A percentile compares a stretch with the other conserved stretches of the same genome.
Evolutionary conservation across 2,888 invertebrate genomes (phyloP).

Genomic region (Sepioteuthis lessoniana): DNA sequence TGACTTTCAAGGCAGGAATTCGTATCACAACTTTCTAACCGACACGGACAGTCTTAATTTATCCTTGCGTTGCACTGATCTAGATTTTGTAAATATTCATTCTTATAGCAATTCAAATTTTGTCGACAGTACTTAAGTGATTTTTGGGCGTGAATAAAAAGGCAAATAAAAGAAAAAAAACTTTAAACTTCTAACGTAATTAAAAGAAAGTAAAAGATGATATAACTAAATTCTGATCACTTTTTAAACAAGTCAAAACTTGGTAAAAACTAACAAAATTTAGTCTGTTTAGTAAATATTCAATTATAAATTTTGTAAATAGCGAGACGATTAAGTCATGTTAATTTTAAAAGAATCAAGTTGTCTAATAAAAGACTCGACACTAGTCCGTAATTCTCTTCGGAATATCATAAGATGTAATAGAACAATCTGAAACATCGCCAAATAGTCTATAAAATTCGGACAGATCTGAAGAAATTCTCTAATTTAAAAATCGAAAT

Average conservation of each 20-base stretch:
- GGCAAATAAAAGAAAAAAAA: no score
- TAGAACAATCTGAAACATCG: background rate
- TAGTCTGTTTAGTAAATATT: background rate
- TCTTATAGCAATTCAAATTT: no score
- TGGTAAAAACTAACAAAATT: background rate
- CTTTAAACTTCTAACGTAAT: no score
- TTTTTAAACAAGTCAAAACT: background rate
- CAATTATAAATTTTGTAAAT: background rate
- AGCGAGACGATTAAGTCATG: background rate
- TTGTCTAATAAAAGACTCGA: background rate
- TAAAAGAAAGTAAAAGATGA: background rate
- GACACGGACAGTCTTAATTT: no score
- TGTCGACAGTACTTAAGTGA: no score
- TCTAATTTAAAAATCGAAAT: background rate
- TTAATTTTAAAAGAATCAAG: background rate
- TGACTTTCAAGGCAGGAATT: no score
- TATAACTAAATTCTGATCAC: background rate
- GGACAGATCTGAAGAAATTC: background rate
- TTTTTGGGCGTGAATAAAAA: background rate
- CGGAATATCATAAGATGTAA: background rate
- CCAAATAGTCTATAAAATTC: background rate
- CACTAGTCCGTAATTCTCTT: background rate
- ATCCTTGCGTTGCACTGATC: no score
- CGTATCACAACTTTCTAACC: no score
- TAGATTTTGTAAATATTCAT: no score